These are phyloP conservation scores for Cacoxenus indagator DNA, from an alignment of 2,888 invertebrate genomes.

Conservation along the genomic window DNA sequence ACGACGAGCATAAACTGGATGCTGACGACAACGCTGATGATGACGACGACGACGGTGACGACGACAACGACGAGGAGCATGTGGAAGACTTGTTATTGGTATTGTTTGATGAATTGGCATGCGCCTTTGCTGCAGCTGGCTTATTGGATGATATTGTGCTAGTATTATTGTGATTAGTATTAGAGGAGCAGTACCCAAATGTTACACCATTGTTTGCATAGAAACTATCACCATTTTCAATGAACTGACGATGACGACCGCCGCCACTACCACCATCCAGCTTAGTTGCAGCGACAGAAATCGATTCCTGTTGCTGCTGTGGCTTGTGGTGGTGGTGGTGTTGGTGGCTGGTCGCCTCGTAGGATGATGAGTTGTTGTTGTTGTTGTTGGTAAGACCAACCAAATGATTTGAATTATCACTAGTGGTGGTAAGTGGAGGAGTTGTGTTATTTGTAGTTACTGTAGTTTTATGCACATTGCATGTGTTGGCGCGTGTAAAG, in stretches of 20 bases:
- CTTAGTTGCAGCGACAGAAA: no score
- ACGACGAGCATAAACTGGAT: constrained; percentile 39
- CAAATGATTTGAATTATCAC: constrained; percentile 25
- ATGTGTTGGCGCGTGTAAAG: no score
- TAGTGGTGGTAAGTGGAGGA: constrained; percentile 57
- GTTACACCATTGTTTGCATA: constrained; percentile 41
- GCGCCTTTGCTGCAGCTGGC: constrained; percentile 10
- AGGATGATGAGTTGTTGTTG: no score
- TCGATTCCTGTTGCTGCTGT: constrained; percentile 31
- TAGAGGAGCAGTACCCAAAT: constrained; percentile 18
- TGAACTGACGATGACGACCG: constrained; percentile 21
- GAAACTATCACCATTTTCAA: constrained; percentile 25
- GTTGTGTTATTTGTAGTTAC: constrained; percentile 69
- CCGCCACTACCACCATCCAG: constrained; percentile 1
- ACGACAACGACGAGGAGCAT: constrained; percentile 37
- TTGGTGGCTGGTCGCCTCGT: constrained; percentile 21
- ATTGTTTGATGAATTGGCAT: constrained; percentile 5
- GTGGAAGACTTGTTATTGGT: constrained; percentile 26
- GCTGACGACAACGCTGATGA: constrained; percentile 40
- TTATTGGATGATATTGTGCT: constrained; percentile 32
- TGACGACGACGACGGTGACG: constrained; percentile 38
- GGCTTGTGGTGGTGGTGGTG: constrained; percentile 29
- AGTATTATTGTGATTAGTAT: constrained; percentile 52
- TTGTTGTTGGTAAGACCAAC: neutral
- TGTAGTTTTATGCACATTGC: constrained; percentile 56